Evolutionary conservation across 2,888 invertebrate genomes (phyloP), one percentile per base, ranked within the genome.

Genomic region (Megalurothrips usitatus): DNA sequence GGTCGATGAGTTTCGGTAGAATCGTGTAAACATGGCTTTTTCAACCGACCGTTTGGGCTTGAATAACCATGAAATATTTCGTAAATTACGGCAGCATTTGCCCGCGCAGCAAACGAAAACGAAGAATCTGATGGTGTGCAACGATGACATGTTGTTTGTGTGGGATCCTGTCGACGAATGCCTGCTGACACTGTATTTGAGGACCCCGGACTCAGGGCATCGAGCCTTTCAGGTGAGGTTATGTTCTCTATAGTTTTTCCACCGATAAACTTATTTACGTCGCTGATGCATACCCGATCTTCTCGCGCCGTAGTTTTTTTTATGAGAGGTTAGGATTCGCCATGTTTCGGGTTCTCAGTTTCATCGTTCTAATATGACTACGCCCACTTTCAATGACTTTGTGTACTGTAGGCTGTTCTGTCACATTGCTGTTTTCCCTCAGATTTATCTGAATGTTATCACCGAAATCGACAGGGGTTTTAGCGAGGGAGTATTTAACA

Each of bases 111-210:
- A 75, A 12, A 26, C 68, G 11, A 75, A 75, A 12, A 75, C 68
- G 26, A 75, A 75, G 12, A 75, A 75, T 26, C 23, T 75, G 1
- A 75, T 75, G 23, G 68, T 75, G 23, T 75, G 68, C 26, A 75
- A 75, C 26, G 68, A 26, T 26, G 68, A 75, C 68, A 75, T 75
- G 26, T 26, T 75, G 26, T 75, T 75, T 26, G 68, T 26, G 68
- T 75, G 68, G 68, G 68, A 75, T 26, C 68, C 68, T 26, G 68
- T 75, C 23, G 68, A 75, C 23, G 68, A 75, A 26, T 75, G 68
- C 10, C 68, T 75, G 26, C 68, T 26, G 68, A 75, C 68, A 75
- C 10, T 75, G 68, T 75, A 23, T 23, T 12, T 75, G 23, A 26
- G 68, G 26, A 11, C 23, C 1, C 68, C 23, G 11, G 68, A 75